Percentiles rank a stretch among this genome's conserved stretches.
Conservation (phyloP, 2,888 invertebrate genomes). For the Reticulitermes lucifugus region DNA sequence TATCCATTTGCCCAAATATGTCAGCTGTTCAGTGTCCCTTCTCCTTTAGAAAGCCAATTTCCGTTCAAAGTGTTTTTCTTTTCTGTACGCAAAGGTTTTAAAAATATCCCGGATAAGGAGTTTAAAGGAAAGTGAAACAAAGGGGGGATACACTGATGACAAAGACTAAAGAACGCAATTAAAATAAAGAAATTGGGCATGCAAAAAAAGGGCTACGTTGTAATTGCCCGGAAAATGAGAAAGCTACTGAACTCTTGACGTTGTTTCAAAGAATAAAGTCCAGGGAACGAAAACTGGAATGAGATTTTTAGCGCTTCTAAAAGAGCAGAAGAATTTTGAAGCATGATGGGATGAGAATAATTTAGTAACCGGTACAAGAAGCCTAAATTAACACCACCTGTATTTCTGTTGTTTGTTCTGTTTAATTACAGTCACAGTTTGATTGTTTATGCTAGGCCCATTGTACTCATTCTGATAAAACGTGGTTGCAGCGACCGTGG, state of each 20-base stretch:
- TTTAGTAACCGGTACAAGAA: too few species aligned
- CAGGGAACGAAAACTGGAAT: background rate
- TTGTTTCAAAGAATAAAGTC: conserved; percentile 7
- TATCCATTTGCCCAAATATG: background rate
- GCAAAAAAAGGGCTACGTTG: background rate
- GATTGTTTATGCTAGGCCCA: too few species aligned
- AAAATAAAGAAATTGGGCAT: conserved; percentile 35
- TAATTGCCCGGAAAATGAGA: conserved; percentile 17
- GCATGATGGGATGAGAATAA: too few species aligned
- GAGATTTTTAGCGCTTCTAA: background rate
- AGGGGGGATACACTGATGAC: background rate
- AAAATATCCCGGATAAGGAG: background rate
- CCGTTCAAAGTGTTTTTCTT: background rate
- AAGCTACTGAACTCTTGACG: background rate
- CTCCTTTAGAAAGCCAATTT: conserved; percentile 18
- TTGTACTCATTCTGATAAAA: too few species aligned
- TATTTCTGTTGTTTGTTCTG: too few species aligned
- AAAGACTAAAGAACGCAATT: conserved; percentile 20
- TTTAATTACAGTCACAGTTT: too few species aligned
- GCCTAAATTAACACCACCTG: too few species aligned
- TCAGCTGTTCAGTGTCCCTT: background rate
- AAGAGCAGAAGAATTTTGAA: too few species aligned
- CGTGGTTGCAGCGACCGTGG: too few species aligned
- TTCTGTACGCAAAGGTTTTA: background rate
- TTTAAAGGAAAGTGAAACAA: conserved; percentile 2